Base-by-base conservation (phyloP, 2,113 vertebrate species). In the mouse (Mus musculus) region DNA sequence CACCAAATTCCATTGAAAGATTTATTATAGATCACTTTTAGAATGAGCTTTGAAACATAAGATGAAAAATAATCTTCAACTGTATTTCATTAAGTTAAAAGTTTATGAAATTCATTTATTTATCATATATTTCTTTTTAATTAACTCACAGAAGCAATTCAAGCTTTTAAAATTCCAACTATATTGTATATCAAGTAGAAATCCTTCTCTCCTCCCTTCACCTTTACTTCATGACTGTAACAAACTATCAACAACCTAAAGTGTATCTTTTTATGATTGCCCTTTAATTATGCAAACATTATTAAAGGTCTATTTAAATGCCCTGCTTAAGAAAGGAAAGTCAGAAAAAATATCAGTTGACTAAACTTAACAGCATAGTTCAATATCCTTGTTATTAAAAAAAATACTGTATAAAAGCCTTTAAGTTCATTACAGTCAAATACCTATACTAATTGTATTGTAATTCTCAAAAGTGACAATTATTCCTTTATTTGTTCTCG, bases 291-390 rank as follows among this genome's bases (percentile, higher is more conserved):
- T 91, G 63, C 28, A 89, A 82, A 86, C 12, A 36, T 84, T 94
- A 87, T 77, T 93, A 93, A 96, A 96, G 82, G 49, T 9, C 46
- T 93, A 78, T 4, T 69, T 94, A 89, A n/a, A 22, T 87, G 89
- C 8, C 59, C 4, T 87, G 89, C 61, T 87, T 71, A 63, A 94
- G 91, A 94, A 93, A 12, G 19, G 61, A 95, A 95, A 90, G 73
- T 72, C 46, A 91, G n/a, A 84, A 71, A 71, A 81, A 76, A 88
- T 76, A 24, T 73, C 42, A 94, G 67, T 84, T 95, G 93, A 86
- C 49, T 91, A 95, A 93, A 69, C 89, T 92, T 46, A 95, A 94
- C 82, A 93, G 56, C 59, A 67, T 85, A 95, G 89, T 87, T 88
- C 91, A 95, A 93, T 63, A 82, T 76, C 3, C 30, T 90, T 56